Evolutionary conservation across 64 coral and sea anemone species (phyloP), one percentile per base, ranked within the genome.

Genomic region (Montipora cactus): DNA sequence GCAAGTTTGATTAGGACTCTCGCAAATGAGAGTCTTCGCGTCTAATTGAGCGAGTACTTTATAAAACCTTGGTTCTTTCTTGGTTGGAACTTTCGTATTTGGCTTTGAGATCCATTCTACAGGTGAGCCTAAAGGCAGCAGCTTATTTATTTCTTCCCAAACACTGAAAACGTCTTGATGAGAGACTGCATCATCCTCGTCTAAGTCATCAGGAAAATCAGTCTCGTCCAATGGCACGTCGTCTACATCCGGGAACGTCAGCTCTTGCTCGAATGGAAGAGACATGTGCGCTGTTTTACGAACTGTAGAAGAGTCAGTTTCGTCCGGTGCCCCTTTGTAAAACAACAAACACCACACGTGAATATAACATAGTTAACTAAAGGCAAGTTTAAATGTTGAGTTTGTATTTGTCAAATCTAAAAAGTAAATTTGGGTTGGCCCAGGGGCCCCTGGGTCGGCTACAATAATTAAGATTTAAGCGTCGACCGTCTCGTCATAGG

Each of bases 111-210:
- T 12, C 76, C 76, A 78, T 1, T 37, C 44, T 78, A 16, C 13
- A 0, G 19, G 13, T 50, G 76, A 78, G 10, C 76, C 76, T 14
- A 78, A 49, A 49, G 76, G 76, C 44, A 16, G 15, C 76, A 78
- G 14, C 19, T 50, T 78, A 78, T 78, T 78, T 19, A 78, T 78
- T 8, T 78, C 76, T 19, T 78, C 76, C 76, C 76, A 78, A 46
- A 78, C 46, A 47, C 46, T 78, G 15, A 13, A 19, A 45, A 49
- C 16, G 5, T 78, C 44, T 47, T 78, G 3, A 0, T 47, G 74
- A 76, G 74, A 76, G 15, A 47, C 4, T 50, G 44, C 0, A 51
- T 78, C 12, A 7, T 78, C 76, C 16, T 48, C 76, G 46, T 5
- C 76, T 4, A 49, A 78, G 15, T 78, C 76, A 78, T 78, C 76